A percentile compares a stretch with the other conserved stretches of the same genome.
phyloP scores from a whole-genome alignment of 2,797 vertebrate genomes.

The Pangasius larnaudii region DNA sequence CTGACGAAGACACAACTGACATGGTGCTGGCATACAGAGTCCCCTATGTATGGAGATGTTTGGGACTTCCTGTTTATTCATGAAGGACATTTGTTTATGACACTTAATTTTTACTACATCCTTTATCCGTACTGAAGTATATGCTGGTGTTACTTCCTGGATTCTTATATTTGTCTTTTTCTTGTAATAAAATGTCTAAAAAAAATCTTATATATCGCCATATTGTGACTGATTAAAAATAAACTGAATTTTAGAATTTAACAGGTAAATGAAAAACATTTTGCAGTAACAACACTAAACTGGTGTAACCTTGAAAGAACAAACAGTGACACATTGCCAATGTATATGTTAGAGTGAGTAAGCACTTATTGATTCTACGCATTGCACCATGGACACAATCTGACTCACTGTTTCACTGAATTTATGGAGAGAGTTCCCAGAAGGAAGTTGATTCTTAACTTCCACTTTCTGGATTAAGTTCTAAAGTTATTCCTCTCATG shows the following conservation, averaged over 20 bases:
- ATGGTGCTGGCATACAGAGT: too few species aligned
- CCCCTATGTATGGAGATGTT: too few species aligned
- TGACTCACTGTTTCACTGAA: slow-evolving; percentile 27
- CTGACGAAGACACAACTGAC: too few species aligned
- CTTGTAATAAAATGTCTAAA: neutral
- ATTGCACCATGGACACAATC: neutral
- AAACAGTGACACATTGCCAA: slow-evolving; percentile 17
- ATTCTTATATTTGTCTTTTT: neutral
- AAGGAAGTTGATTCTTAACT: slow-evolving; percentile 51
- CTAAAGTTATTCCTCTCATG: slow-evolving; percentile 58
- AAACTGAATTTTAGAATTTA: neutral
- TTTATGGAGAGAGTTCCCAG: slow-evolving; percentile 36
- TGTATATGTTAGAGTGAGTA: neutral
- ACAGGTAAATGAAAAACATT: neutral
- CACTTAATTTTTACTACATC: neutral
- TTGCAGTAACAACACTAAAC: neutral
- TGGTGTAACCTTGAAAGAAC: slow-evolving; percentile 15
- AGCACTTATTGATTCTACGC: slow-evolving; percentile 18
- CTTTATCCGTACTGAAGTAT: neutral
- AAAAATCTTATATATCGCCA: neutral
- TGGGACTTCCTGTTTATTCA: too few species aligned
- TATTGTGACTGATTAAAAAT: neutral
- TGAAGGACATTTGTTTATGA: too few species aligned
- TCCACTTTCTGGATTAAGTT: slow-evolving; percentile 52
- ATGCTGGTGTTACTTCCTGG: neutral